Evolutionary conservation across 2,113 vertebrate genomes (phyloP).

Genomic region (Thryonomys swinderianus): DNA sequence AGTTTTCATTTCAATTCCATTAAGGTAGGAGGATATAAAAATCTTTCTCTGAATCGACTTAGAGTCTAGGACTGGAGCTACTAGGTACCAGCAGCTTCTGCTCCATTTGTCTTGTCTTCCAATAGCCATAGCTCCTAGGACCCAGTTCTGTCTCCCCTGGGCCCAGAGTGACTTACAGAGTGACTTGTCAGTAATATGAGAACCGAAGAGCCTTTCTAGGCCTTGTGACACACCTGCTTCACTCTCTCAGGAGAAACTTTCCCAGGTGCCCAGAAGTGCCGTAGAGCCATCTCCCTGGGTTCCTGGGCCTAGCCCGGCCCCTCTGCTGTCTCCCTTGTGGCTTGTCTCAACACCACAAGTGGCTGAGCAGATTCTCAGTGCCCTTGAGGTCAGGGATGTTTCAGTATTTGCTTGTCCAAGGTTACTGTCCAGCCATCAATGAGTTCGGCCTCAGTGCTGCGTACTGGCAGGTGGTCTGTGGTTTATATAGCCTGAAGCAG

Average conservation of each 20-base stretch:
- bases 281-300: not conserved
- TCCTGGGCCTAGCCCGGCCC: not conserved
- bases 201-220: not conserved
- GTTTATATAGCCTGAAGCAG: not conserved
- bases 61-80: not conserved
- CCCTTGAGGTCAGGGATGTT: not conserved
- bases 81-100: not conserved
- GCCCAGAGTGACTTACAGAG: not conserved
- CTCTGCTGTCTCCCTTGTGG: not conserved
- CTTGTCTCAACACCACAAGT: rapidly evolving
- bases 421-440: rapidly evolving
- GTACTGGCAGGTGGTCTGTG: not conserved
- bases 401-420: not conserved
- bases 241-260: not conserved
- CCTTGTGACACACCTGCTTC: not conserved
- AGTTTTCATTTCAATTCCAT: not conserved
- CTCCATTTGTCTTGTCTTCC: not conserved
- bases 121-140: rapidly evolving
- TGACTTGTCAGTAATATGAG: not conserved
- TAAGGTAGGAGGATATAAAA: not conserved
- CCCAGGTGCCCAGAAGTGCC: not conserved
- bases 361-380: not conserved
- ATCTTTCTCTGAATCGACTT: not conserved
- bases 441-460: not conserved
- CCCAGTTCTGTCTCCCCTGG: not conserved